Conservation (phyloP, 2,888 invertebrate genomes). For the Eledone cirrhosa region DNA sequence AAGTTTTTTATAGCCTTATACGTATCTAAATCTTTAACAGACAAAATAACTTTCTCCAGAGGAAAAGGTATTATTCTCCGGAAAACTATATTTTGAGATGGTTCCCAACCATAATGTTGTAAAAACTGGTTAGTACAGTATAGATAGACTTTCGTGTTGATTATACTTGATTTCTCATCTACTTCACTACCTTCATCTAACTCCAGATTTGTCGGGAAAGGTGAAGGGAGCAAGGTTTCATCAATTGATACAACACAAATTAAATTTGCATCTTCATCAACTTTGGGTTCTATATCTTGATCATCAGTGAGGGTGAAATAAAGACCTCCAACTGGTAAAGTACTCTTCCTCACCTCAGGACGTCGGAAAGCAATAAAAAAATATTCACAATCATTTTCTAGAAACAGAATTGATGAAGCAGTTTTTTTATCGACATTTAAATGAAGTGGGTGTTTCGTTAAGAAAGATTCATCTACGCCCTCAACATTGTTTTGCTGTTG, state of each 20-base stretch:
- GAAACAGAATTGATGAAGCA: neutral
- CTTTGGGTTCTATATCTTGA: neutral
- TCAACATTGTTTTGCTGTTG: too few species aligned
- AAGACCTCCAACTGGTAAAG: neutral
- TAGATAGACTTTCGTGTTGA: constrained; percentile 29
- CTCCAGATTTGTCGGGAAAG: neutral
- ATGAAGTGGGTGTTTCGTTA: constrained; percentile 6
- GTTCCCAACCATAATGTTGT: constrained; percentile 44
- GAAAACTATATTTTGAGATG: neutral
- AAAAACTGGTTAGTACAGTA: constrained; percentile 44
- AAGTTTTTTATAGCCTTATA: constrained; percentile 52
- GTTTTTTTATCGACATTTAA: constrained; percentile 7
- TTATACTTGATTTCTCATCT: neutral
- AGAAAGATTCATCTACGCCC: too few species aligned
- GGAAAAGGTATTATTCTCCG: neutral
- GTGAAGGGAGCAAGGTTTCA: neutral
- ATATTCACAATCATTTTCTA: constrained; percentile 19
- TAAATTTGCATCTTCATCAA: neutral
- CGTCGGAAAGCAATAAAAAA: constrained; percentile 21
- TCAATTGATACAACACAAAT: constrained; percentile 8
- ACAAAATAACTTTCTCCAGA: constrained; percentile 51
- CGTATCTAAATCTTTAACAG: constrained; percentile 47
- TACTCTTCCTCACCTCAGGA: constrained; percentile 3
- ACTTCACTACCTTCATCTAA: constrained; percentile 20
- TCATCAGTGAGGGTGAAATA: constrained; percentile 13